Evolutionary conservation across 2,113 vertebrate species (phyloP).

Genomic region (Carettochelys insculpta): DNA sequence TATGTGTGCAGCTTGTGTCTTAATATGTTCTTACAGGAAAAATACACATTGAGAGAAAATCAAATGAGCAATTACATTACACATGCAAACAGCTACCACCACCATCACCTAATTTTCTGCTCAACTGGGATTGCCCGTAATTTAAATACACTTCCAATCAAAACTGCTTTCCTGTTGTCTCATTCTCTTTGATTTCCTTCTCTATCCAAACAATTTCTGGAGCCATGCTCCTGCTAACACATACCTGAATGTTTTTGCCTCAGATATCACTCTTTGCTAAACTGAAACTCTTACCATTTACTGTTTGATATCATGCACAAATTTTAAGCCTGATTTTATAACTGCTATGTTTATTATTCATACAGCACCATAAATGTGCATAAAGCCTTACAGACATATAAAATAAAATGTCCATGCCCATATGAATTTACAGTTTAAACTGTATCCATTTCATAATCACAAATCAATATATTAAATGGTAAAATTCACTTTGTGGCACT

Average conservation of each 20-base stretch:
- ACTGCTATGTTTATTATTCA: background rate
- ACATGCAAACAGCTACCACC: no score
- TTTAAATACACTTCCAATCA: background rate
- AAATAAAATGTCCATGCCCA: background rate
- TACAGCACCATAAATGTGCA: background rate
- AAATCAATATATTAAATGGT: background rate
- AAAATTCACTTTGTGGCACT: background rate
- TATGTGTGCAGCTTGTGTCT: background rate
- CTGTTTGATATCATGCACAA: background rate
- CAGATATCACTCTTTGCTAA: background rate
- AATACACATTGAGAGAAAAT: background rate
- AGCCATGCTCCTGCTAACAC: background rate
- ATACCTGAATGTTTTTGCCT: background rate
- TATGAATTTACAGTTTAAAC: background rate
- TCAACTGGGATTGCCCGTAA: background rate
- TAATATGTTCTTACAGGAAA: background rate
- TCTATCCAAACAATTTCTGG: background rate
- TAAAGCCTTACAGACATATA: background rate
- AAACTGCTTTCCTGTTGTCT: background rate
- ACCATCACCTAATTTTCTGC: background rate
- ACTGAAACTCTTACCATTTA: background rate
- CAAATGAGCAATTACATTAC: background rate
- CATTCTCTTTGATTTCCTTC: background rate
- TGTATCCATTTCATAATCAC: background rate
- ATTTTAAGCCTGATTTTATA: background rate